Percentiles rank a stretch among this genome's conserved stretches.
These are phyloP conservation scores for Myripristis murdjan DNA, from an alignment of 2,797 vertebrate species.

Conservation along the genomic window DNA sequence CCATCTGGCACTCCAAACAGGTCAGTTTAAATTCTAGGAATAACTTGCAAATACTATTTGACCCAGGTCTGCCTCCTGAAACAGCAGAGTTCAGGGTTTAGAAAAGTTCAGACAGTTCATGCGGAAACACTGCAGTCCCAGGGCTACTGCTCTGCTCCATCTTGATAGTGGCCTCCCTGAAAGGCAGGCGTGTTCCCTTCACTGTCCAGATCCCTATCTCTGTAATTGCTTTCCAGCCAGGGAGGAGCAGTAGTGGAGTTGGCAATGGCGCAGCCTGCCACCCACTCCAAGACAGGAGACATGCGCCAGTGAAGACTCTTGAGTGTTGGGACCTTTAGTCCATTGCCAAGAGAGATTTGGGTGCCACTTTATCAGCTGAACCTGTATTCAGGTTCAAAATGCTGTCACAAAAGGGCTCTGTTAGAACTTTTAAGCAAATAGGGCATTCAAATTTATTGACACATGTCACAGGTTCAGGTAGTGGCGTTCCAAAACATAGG, in stretches of 20 bases:
- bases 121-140: conserved; percentile 39
- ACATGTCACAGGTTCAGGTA: conserved; percentile 21
- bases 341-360: conserved; percentile 55
- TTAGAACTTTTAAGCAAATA: conserved; percentile 8
- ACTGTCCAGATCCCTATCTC: conserved; percentile 78
- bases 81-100: conserved; percentile 13
- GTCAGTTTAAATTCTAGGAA: not conserved
- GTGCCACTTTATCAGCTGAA: conserved; percentile 43
- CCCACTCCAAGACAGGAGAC: conserved; percentile 65
- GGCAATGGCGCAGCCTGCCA: conserved; percentile 47
- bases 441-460: conserved; percentile 7
- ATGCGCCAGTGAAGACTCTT: conserved; percentile 48
- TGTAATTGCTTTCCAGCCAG: conserved; percentile 77
- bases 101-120: conserved; percentile 25
- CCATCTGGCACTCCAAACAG: too few species aligned
- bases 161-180: conserved; percentile 69
- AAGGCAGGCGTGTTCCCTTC: conserved; percentile 71
- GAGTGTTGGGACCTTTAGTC: conserved; percentile 46
- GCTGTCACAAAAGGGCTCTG: conserved; percentile 20
- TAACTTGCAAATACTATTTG: not conserved
- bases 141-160: conserved; percentile 58
- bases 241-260: conserved; percentile 50
- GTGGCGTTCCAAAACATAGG: not conserved
- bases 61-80: not conserved
- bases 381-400: conserved; percentile 32